Evolutionary conservation across 2,888 invertebrate genomes (phyloP), one percentile per base, ranked within the genome.

Genomic region (Pherbina coryleti): DNA sequence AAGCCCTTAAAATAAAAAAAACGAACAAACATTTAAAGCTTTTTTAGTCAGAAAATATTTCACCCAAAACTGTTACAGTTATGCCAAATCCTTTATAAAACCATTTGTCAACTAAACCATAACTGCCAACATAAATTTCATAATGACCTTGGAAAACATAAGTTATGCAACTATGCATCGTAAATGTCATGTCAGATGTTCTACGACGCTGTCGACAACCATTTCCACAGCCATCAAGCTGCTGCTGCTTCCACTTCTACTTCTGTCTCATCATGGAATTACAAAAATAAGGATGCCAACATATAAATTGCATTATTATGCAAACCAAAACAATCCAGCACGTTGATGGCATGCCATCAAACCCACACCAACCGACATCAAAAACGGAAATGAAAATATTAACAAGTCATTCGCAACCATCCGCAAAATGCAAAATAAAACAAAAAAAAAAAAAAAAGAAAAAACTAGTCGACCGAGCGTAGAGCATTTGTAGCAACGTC

Each of bases 231-330:
- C 55, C 19, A 55, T 55, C 7, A 55, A 8, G 19, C 3, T 19
- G 51, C 3, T 51, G 55, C 22, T 55, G 55, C 7, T 53, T 53
- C 17, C 17, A 31, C 25, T 37, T 4, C 11, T 44, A 1, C 44
- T 73, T 25, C 34, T 55, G 11, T 14, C 25, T 14, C 19, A 44
- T 11, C 14, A 22, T 60, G 31, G 67, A 60, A 67, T 77, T n/a
- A n/a, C n/a, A 75, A 79, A 76, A 77, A 77, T 77, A 75, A 77
- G 75, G 83, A 85, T 83, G 84, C 84, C 85, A 83, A 86, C 87
- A 86, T 87, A 85, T 87, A 87, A 86, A 86, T 87, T 86, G 87
- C 86, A 84, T 84, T 86, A 86, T 87, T 87, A 86, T 86, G 86
- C 86, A 87, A 86, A 86, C 85, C 84, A 86, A 74, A 75, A 71